Evolutionary conservation across 2,797 vertebrate genomes (phyloP), one percentile per base, ranked within the genome.

Genomic region (Choloepus didactylus): DNA sequence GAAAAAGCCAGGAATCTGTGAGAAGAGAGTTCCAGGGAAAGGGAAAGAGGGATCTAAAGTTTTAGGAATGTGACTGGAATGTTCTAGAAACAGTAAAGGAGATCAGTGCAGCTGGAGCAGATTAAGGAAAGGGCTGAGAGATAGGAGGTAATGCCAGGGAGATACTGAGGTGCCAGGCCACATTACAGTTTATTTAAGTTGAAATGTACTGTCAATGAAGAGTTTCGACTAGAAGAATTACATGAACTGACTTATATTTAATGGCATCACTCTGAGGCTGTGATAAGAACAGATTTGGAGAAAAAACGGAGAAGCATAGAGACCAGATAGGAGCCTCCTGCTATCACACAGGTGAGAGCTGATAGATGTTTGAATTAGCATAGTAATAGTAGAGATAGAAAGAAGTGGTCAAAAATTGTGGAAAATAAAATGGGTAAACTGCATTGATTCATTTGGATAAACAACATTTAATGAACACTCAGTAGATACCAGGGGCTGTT

Each of bases 31-130:
- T 87, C 19, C 31, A 44, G 10, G 51, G 21, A 73, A 66, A 56
- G 29, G 16, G 16, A 21, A 54, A 80, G 21, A 41, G 19, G 21
- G 21, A 6, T 85, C 73, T 49, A 75, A 82, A 88, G 21, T 46
- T 6, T 9, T 79, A 27, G 54, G 11, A 44, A 56, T 18, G 8
- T 31, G 2, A 8, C 64, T 46, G 6, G 6, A 41, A 38, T 21
- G 1, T 29, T n/a, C 5, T 62, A 41, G 56, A 29, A 76, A 23
- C 2, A 31, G 35, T 2, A 18, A 44, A 72, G 19, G 27, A 49
- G 10, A 10, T 8, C 31, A 56, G 29, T 1, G 4, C 2, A 27
- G 3, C 15, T 18, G 8, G 4, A 21, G 0, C 9, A 8, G 2
- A 38, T 44, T 11, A 35, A 67, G 90, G 46, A 73, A 69, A 80